phyloP scores from a whole-genome alignment of 1,140 invertebrate species.

The Drusus annulatus region DNA sequence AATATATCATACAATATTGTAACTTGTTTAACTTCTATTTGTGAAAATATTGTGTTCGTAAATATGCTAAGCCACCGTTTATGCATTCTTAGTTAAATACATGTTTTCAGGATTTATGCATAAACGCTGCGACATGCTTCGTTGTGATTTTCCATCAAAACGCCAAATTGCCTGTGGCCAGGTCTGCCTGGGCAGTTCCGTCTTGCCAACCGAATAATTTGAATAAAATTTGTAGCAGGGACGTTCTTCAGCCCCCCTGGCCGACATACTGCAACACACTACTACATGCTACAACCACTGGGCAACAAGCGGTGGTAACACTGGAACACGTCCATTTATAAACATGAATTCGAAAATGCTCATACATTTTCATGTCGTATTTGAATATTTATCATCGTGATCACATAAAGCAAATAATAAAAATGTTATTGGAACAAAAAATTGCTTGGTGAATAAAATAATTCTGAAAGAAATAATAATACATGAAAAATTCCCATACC shows the following conservation, averaged over 20 bases:
- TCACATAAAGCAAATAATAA: background rate
- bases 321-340: constrained; percentile 14
- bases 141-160: too few species aligned
- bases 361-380: constrained; percentile 18
- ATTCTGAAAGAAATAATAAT: background rate
- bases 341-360: constrained; percentile 5
- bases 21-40: too few species aligned
- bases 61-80: too few species aligned
- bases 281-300: too few species aligned
- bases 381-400: constrained; percentile 2
- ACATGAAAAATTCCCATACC: too few species aligned
- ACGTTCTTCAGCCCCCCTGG: background rate
- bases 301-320: background rate
- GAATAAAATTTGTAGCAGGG: constrained; percentile 14
- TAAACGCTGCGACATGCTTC: too few species aligned
- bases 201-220: constrained; percentile 16
- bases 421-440: background rate
- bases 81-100: too few species aligned
- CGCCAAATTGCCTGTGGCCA: background rate
- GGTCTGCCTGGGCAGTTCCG: background rate
- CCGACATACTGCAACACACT: too few species aligned
- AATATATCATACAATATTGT: too few species aligned
- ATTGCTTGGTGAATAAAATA: background rate
- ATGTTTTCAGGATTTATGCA: too few species aligned
- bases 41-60: too few species aligned